These are phyloP conservation scores for Drosophila nasuta DNA, from an alignment of 1,140 invertebrate genomes.

Conservation along the genomic window DNA sequence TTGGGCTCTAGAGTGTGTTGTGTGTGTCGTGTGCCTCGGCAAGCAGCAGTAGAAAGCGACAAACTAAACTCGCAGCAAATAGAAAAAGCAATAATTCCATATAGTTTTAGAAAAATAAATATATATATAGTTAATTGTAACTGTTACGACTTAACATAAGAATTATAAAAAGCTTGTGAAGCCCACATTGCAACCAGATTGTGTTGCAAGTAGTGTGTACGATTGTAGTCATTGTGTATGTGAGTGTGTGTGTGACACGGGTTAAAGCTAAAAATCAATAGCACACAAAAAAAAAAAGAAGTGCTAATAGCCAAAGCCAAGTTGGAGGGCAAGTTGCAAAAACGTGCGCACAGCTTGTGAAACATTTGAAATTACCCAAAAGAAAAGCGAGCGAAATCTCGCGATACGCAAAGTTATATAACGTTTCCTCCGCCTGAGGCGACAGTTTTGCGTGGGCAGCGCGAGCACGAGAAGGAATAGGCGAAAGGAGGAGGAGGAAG, in stretches of 20 bases:
- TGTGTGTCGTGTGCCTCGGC: conserved; percentile 7
- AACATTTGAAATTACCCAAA: conserved; percentile 8
- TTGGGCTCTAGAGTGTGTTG: conserved; percentile 18
- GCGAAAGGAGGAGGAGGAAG: background rate
- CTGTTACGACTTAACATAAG: background rate
- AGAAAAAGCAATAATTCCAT: conserved; percentile 17
- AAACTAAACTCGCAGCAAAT: background rate
- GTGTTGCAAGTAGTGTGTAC: background rate
- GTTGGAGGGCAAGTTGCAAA: conserved; percentile 7
- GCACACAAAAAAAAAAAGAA: background rate
- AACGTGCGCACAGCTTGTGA: conserved; percentile 62
- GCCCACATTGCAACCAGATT: background rate
- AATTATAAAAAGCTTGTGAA: background rate
- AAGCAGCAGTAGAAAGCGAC: conserved; percentile 21
- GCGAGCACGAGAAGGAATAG: background rate
- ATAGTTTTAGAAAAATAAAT: conserved; percentile 25
- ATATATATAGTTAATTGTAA: conserved; percentile 2
- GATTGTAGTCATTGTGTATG: background rate
- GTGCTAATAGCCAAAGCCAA: background rate
- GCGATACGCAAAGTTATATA: conserved; percentile 65
- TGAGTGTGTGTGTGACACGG: background rate
- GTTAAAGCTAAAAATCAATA: conserved; percentile 35
- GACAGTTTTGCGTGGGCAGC: conserved; percentile 23
- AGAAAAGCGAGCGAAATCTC: conserved; percentile 46
- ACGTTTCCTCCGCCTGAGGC: conserved; percentile 31